Base-by-base conservation (phyloP, 2,113 vertebrate species). In the Vireo altiloquus region DNA sequence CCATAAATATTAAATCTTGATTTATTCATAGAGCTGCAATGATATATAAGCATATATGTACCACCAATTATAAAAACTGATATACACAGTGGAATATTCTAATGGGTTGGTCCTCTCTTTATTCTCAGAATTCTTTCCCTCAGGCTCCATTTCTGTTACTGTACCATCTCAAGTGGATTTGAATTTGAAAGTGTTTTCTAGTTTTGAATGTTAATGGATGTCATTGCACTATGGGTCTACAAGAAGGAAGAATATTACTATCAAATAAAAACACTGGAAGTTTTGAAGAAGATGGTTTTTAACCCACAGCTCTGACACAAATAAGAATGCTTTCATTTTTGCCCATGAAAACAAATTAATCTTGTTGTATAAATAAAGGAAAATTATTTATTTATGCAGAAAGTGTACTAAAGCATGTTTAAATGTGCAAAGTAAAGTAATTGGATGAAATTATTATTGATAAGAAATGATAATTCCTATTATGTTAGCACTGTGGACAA, bases 171-270 rank as follows among this genome's bases (percentile, higher is more conserved):
- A 89, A 96, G 54, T 90, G 47, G 87, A 96, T 97, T 89, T 96
- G 85, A 83, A 95, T 95, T 97, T 91, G 78, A 94, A 97, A 96
- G 74, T 54, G 14, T 95, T 96, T 94, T 88, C n/a, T 82, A 64
- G 50, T 94, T 97, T 83, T 97, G 88, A 94, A 93, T 97, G 90
- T 96, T 97, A 96, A 94, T 94, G 50, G 76, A 78, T 97, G 89
- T 96, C 86, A 93, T 47, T 91, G 89, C 95, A 84, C 65, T 94
- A 52, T 95, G 78, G 64, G 56, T 97, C 35, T 92, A 88, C 91
- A 71, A 74, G 72, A 93, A 95, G 33, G 46, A 90, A 93, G 50
- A 66, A 72, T 89, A 72, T 94, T 76, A 77, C 22, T 84, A 95
- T 91, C 64, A 95, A 96, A 94, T 52, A 39, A 87, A 97, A 97